These are phyloP conservation scores for Lepidocolaptes lacrymiger DNA, from an alignment of 2,797 vertebrate genomes.

Conservation along the genomic window DNA sequence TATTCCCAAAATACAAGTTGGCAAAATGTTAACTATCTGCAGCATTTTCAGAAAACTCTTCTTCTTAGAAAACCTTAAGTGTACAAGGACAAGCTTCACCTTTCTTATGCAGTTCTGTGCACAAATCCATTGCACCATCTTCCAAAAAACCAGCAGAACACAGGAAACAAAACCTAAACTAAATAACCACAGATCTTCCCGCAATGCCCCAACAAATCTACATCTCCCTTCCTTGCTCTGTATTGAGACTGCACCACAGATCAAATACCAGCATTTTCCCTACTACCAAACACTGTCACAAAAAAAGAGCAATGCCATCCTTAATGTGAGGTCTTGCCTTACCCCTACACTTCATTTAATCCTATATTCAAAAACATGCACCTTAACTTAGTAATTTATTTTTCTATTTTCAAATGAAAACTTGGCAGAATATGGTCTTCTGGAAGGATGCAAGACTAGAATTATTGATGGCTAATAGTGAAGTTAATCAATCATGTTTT, in stretches of 20 bases:
- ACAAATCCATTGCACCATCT: not conserved
- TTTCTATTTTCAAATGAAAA: not conserved
- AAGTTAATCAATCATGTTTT: not conserved
- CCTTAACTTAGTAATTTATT: not conserved
- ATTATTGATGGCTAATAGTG: not conserved
- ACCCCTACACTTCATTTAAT: not conserved
- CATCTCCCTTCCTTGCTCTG: not conserved
- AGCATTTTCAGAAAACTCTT: not conserved
- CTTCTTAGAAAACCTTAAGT: not conserved
- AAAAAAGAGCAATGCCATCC: not conserved
- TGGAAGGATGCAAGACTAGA: not conserved
- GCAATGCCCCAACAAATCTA: not conserved
- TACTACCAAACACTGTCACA: not conserved
- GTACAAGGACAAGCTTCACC: not conserved
- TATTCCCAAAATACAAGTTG: not conserved
- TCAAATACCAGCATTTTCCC: not conserved
- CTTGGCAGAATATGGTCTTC: not conserved
- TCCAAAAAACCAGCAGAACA: not conserved
- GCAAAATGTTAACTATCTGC: not conserved
- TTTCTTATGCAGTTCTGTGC: not conserved
- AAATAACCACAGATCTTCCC: not conserved
- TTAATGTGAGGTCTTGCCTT: not conserved
- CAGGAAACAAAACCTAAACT: not conserved
- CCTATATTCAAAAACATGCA: not conserved
- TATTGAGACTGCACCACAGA: not conserved